A percentile compares a stretch with the other conserved stretches of the same genome.
phyloP scores from a whole-genome alignment of 2,113 vertebrate genomes.

The Pseudorectes ferrugineus region DNA sequence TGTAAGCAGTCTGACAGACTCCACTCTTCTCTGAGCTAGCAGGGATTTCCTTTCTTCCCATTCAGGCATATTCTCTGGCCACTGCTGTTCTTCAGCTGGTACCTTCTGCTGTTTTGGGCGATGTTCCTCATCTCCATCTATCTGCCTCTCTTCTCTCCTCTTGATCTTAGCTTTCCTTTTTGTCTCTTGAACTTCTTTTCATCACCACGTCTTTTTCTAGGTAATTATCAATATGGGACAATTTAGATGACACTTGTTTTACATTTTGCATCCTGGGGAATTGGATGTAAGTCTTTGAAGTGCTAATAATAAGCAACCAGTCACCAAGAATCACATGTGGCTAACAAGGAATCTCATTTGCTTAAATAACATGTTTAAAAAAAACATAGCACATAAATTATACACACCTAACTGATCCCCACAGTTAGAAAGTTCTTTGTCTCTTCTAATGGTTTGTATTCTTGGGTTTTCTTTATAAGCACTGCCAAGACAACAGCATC shows the following conservation, averaged over 20 bases:
- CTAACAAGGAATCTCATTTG: neutral
- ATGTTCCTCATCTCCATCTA: constrained; percentile 63
- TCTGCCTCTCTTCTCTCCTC: constrained; percentile 70
- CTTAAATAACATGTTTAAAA: neutral
- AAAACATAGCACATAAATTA: neutral
- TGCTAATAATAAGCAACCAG: neutral
- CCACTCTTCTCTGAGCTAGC: constrained; percentile 73
- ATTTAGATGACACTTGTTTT: constrained; percentile 51
- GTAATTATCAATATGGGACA: constrained; percentile 67
- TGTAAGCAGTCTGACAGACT: constrained; percentile 73
- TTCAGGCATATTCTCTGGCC: constrained; percentile 64
- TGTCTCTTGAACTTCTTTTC: constrained; percentile 71
- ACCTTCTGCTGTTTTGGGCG: constrained; percentile 56
- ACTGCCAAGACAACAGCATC: neutral
- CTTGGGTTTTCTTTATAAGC: neutral
- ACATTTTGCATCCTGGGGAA: neutral
- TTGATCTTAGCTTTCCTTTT: constrained; percentile 71
- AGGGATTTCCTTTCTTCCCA: constrained; percentile 76
- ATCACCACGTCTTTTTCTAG: constrained; percentile 75
- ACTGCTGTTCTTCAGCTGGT: constrained; percentile 49
- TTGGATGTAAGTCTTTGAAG: neutral
- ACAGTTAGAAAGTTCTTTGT: neutral
- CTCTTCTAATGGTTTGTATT: neutral
- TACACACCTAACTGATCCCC: neutral
- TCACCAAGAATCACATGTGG: neutral